Evolutionary conservation across 1,140 invertebrate species (phyloP).

Genomic region (Anoplophora glabripennis): DNA sequence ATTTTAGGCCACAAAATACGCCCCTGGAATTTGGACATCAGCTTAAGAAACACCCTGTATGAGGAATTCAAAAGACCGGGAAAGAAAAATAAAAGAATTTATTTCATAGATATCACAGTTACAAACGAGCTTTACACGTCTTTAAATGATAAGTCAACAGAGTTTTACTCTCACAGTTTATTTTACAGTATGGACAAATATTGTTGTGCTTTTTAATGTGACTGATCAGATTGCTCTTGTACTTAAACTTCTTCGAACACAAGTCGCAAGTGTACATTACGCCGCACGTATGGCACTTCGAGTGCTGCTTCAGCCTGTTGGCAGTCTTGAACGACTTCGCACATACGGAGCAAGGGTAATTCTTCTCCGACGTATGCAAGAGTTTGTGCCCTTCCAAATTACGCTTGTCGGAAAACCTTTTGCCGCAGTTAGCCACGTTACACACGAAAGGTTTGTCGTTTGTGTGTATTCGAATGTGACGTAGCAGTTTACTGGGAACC

Average conservation of each 20-base stretch:
- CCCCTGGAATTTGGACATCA: no score
- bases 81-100: no score
- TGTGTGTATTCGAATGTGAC: conserved; percentile 31
- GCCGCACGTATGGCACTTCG: conserved; percentile 31
- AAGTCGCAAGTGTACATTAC: conserved; percentile 31
- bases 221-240: conserved; percentile 27
- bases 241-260: conserved; percentile 29
- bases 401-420: no score
- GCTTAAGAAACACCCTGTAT: no score
- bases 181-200: conserved; percentile 13
- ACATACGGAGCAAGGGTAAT: neutral
- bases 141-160: no score
- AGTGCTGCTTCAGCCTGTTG: conserved; percentile 34
- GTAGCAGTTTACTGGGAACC: conserved; percentile 28
- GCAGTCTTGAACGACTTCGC: conserved; percentile 30
- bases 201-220: conserved; percentile 30
- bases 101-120: no score
- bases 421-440: neutral
- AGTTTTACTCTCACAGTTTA: no score
- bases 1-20: no score
- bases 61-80: no score
- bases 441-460: conserved; percentile 29
- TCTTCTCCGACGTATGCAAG: no score
- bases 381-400: no score
- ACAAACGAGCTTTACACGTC: no score